phyloP scores from a whole-genome alignment of 2,888 invertebrate genomes.

The Latrodectus elegans region DNA sequence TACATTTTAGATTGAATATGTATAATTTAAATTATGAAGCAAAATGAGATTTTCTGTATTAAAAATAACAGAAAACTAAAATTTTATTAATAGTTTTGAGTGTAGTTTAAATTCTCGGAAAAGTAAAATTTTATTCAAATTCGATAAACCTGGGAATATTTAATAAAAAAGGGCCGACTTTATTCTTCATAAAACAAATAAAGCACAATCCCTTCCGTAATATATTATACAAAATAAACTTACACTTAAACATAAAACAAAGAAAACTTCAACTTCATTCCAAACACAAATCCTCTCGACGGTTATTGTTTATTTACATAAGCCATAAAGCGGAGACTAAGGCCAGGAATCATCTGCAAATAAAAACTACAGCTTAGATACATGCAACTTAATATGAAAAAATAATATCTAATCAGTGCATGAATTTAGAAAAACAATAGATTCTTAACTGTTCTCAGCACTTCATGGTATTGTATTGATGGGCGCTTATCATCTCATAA shows the following conservation, averaged over 20 bases:
- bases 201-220: background rate
- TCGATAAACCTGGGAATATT: too few species aligned
- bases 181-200: too few species aligned
- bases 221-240: background rate
- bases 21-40: too few species aligned
- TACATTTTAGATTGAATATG: too few species aligned
- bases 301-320: conserved; percentile 15
- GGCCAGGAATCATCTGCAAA: conserved; percentile 44
- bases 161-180: too few species aligned
- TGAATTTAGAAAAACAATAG: conserved; percentile 43
- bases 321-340: conserved; percentile 9
- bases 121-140: too few species aligned
- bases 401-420: conserved; percentile 51
- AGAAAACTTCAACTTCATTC: background rate
- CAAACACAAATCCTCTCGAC: background rate
- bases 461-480: conserved; percentile 38
- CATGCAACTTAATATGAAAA: conserved; percentile 47
- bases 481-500: conserved; percentile 19
- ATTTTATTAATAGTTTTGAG: too few species aligned
- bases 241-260: background rate
- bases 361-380: conserved; percentile 46
- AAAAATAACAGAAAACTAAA: too few species aligned
- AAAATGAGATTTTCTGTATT: too few species aligned
- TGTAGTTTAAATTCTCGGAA: too few species aligned
- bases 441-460: conserved; percentile 16